phyloP scores from a whole-genome alignment of 2,797 vertebrate genomes.

The Carduelis carduelis region DNA sequence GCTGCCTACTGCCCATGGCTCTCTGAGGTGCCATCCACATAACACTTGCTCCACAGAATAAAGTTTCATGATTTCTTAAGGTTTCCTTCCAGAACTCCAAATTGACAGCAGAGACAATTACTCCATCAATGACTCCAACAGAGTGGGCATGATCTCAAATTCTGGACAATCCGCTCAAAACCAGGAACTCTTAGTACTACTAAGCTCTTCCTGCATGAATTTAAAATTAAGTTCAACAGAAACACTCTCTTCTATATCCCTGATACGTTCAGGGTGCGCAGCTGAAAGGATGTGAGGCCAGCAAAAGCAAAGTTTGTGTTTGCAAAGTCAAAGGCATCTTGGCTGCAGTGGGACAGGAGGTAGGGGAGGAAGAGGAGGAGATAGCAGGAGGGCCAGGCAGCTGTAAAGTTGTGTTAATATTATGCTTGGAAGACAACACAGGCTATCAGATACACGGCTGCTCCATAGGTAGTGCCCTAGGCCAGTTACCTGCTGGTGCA shows the following conservation, averaged over 20 bases:
- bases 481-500: not conserved
- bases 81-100: not conserved
- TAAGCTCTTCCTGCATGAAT: not conserved
- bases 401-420: not conserved
- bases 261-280: not conserved
- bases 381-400: not conserved
- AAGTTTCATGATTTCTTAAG: not conserved
- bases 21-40: not conserved
- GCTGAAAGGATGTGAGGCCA: not conserved
- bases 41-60: not conserved
- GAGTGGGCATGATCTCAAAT: not conserved
- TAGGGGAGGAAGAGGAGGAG: not conserved
- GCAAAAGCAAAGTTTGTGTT: not conserved
- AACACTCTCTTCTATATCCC: not conserved
- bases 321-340: not conserved
- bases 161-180: not conserved
- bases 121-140: not conserved
- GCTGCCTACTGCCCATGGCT: not conserved
- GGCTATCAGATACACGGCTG: fast-evolving
- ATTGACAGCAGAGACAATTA: not conserved
- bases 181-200: not conserved
- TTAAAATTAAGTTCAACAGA: not conserved
- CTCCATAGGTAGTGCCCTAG: not conserved
- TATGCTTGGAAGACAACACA: not conserved
- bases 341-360: not conserved